Evolutionary conservation across 2,888 invertebrate genomes (phyloP), one percentile per base, ranked within the genome.

Genomic region (Rhamnusium bicolor): DNA sequence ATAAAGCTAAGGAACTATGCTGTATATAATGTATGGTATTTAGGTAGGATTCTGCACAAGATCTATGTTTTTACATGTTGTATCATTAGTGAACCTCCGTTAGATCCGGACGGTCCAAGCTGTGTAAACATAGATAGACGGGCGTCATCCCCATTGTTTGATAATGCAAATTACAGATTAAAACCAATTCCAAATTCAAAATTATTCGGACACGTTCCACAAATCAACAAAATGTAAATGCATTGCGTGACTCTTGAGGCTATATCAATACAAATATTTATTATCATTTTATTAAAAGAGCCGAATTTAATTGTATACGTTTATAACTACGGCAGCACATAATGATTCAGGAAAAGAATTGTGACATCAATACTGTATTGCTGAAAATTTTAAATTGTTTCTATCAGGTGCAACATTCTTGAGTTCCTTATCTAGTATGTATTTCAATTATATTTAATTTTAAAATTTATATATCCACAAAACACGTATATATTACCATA

Each of bases 51-150:
- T 27, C 47, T 24, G 49, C 51, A 63, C 73, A 73, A 72, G 71
- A 77, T 71, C 70, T 74, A 73, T 81, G 83, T 85, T 87, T 86
- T 84, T 84, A 82, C 83, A 82, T 82, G 84, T 84, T 82, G 77
- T 85, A 83, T 83, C 84, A 84, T 85, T 85, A 85, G 80, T 78
- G 80, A 79, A 79, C 81, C 74, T 73, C 79, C 80, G 81, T 75
- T 73, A 78, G 79, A 79, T 79, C 75, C 78, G 77, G 72, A 75
- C 81, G 81, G 81, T 80, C 87, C 86, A 86, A 87, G 86, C 87
- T 88, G 88, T 81, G 87, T 86, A 87, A 88, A 88, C 87, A 88
- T 79, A 87, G 88, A 88, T 88, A 88, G 87, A 85, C 85, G 77
- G 75, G 76, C 84, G 85, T 84, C 85, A 85, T 82, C 83, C 82